phyloP scores from a whole-genome alignment of 2,113 vertebrate species.

The Chascanopsetta lugubris region DNA sequence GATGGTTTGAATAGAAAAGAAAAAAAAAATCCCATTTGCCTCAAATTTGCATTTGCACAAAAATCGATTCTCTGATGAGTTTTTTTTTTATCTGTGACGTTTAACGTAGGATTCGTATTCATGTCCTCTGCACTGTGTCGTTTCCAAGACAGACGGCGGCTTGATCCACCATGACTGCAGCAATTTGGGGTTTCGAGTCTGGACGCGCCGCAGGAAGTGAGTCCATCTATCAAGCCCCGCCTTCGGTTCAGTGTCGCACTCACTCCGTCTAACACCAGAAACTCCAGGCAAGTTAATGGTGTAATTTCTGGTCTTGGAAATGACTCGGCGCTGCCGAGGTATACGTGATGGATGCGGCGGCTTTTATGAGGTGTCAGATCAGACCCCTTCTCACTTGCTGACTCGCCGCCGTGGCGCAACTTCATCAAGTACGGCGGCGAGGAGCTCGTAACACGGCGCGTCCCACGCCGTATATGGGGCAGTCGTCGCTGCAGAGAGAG shows the following conservation, averaged over 20 bases:
- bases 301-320: conserved; percentile 65
- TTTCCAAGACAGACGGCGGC: conserved; percentile 52
- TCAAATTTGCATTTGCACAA: neutral
- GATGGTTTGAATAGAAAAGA: neutral
- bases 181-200: conserved; percentile 60
- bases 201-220: conserved; percentile 59
- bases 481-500: conserved; percentile 30
- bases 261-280: conserved; percentile 59
- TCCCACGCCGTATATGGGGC: conserved; percentile 53
- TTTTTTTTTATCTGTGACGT: conserved; percentile 26
- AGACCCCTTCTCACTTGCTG: conserved; percentile 37
- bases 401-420: conserved; percentile 50
- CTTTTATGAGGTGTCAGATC: conserved; percentile 60
- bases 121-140: conserved; percentile 13
- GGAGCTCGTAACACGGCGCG: conserved; percentile 36
- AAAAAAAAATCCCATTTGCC: conserved; percentile 1
- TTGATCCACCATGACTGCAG: conserved; percentile 59
- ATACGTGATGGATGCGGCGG: conserved; percentile 45
- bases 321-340: conserved; percentile 23
- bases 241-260: conserved; percentile 50
- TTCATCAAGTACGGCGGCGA: conserved; percentile 51
- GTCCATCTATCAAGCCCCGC: conserved; percentile 56
- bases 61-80: conserved; percentile 27
- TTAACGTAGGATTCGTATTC: conserved; percentile 57
- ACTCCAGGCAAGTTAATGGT: conserved; percentile 50